These are phyloP conservation scores for Branchipolynoe longqiensis DNA, from an alignment of 2,888 invertebrate species.

Conservation along the genomic window DNA sequence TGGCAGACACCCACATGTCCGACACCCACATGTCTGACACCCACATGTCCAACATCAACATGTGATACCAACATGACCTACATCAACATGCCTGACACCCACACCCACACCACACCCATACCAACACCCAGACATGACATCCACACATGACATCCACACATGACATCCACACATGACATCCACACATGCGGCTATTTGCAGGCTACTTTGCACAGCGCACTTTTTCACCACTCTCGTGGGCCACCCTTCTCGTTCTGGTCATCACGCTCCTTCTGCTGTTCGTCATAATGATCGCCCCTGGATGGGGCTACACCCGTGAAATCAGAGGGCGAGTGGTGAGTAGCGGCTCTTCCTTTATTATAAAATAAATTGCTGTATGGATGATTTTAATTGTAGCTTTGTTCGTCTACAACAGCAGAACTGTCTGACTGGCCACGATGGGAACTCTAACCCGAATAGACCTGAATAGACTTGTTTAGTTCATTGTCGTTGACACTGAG, in stretches of 20 bases:
- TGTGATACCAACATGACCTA: not conserved
- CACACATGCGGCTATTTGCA: not conserved
- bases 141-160: not conserved
- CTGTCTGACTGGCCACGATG: too few species aligned
- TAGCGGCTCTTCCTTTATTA: too few species aligned
- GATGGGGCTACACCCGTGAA: slow-evolving; percentile 37
- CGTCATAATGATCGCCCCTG: slow-evolving; percentile 22
- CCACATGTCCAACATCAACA: not conserved
- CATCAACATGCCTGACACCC: not conserved
- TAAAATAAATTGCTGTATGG: too few species aligned
- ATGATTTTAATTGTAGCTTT: too few species aligned
- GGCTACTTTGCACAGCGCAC: slow-evolving; percentile 8
- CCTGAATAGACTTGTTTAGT: too few species aligned
- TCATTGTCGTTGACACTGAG: too few species aligned
- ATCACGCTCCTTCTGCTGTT: slow-evolving; percentile 18
- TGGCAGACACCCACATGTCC: too few species aligned
- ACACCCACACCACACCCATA: not conserved
- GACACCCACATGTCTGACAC: not conserved
- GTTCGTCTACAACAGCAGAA: not conserved
- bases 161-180: not conserved
- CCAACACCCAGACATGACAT: not conserved
- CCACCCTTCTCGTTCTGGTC: not conserved
- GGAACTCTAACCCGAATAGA: too few species aligned
- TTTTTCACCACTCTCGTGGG: slow-evolving; percentile 8
- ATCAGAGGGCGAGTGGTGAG: slow-evolving; percentile 48